phyloP scores from a whole-genome alignment of 1,140 invertebrate genomes.

The Sitobion miscanthi region DNA sequence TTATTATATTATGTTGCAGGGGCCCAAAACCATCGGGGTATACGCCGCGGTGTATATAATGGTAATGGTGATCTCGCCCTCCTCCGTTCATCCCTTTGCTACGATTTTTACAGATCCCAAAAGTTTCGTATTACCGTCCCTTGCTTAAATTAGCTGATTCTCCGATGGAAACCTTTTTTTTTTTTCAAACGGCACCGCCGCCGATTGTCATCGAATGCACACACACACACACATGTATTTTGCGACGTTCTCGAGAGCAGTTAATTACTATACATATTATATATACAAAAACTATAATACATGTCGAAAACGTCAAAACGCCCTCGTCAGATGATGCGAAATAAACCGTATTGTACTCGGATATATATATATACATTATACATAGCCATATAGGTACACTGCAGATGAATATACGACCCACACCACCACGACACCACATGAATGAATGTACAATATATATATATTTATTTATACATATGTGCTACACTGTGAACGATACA shows the following conservation, averaged over 20 bases:
- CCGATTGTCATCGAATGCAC: slow-evolving; percentile 2
- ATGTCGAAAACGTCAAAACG: slow-evolving; percentile 32
- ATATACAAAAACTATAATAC: neutral
- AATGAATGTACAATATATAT: neutral
- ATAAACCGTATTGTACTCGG: neutral
- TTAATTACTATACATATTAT: slow-evolving; percentile 16
- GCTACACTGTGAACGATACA: neutral
- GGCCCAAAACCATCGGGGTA: neutral
- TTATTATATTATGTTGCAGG: neutral
- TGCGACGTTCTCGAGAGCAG: neutral
- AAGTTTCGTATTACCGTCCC: slow-evolving; percentile 38
- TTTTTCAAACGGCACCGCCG: slow-evolving; percentile 10
- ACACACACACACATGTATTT: neutral
- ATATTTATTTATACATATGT: neutral
- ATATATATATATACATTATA: neutral
- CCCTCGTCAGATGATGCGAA: slow-evolving; percentile 29
- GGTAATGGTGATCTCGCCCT: neutral
- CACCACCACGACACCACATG: neutral
- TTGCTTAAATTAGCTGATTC: slow-evolving; percentile 23
- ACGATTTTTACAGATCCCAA: neutral
- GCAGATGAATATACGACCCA: neutral
- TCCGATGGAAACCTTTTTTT: neutral
- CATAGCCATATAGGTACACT: neutral
- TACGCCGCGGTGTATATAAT: neutral
- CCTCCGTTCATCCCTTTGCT: too few species aligned